These are phyloP conservation scores for Dendrolimus houi DNA, from an alignment of 2,888 invertebrate genomes.

Conservation along the genomic window DNA sequence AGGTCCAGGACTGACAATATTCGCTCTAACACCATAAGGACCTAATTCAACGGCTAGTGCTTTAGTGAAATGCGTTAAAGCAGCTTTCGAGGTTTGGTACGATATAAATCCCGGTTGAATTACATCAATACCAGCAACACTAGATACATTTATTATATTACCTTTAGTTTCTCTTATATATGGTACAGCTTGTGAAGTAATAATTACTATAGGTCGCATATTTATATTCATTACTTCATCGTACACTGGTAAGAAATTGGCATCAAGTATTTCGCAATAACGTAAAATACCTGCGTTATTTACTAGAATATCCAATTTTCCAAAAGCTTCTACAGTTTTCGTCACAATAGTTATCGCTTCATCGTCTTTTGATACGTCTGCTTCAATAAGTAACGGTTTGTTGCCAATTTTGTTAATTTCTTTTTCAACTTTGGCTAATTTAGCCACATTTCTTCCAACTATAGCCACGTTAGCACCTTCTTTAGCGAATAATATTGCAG, in stretches of 20 bases:
- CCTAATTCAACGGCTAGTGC: conserved; percentile 81
- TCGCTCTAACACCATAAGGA: conserved; percentile 77
- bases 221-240: conserved; percentile 6
- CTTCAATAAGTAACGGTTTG: conserved; percentile 18
- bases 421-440: conserved; percentile 8
- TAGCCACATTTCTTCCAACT: conserved; percentile 15
- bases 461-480: conserved; percentile 17
- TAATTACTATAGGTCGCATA: conserved; percentile 2
- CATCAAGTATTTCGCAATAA: conserved; percentile 13
- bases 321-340: conserved; percentile 21
- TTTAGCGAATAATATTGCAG: conserved; percentile 24
- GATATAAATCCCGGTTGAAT: conserved; percentile 2
- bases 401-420: conserved; percentile 13
- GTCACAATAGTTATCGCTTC: conserved; percentile 18
- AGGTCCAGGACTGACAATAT: conserved; percentile 85
- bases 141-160: conserved; percentile 14
- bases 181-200: conserved; percentile 1
- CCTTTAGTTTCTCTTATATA: conserved; percentile 10
- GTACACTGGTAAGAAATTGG: conserved; percentile 11
- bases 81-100: conserved; percentile 83
- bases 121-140: conserved; percentile 1
- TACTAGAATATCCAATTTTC: conserved; percentile 27
- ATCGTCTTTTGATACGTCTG: conserved; percentile 23
- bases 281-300: conserved; percentile 28
- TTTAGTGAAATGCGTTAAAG: conserved; percentile 83